Conservation (phyloP, 1,140 invertebrate genomes). For the Argopecten irradians region DNA sequence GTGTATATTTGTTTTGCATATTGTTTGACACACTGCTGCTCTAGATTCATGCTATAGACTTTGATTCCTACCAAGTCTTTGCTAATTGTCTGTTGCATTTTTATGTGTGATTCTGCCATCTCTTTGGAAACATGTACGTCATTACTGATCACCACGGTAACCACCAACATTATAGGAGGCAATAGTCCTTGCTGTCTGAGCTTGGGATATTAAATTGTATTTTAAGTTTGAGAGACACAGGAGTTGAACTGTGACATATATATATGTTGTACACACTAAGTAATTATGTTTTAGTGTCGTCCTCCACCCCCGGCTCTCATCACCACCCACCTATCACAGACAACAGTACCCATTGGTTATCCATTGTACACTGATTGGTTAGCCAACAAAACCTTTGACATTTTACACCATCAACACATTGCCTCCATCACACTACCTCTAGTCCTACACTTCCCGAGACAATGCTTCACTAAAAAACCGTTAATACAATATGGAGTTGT, state of each 20-base stretch:
- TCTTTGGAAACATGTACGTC: background rate
- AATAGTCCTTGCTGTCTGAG: background rate
- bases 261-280: background rate
- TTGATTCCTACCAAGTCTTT: slow-evolving; percentile 1
- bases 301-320: background rate
- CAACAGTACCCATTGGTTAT: background rate
- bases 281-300: background rate
- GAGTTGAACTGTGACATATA: background rate
- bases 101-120: background rate
- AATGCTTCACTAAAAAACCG: no score
- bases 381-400: background rate
- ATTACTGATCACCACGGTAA: background rate
- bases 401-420: background rate
- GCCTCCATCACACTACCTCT: background rate
- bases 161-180: background rate
- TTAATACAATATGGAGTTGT: no score
- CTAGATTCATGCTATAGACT: background rate
- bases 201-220: slow-evolving; percentile 1
- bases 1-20: no score
- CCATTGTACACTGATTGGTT: background rate
- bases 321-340: background rate
- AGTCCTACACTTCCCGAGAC: background rate
- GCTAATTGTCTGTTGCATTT: background rate
- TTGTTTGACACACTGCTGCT: background rate
- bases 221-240: background rate